Percentiles rank a stretch among this genome's conserved stretches.
Conservation (phyloP, 2,797 vertebrate genomes). For the Pogoniulus pusillus region DNA sequence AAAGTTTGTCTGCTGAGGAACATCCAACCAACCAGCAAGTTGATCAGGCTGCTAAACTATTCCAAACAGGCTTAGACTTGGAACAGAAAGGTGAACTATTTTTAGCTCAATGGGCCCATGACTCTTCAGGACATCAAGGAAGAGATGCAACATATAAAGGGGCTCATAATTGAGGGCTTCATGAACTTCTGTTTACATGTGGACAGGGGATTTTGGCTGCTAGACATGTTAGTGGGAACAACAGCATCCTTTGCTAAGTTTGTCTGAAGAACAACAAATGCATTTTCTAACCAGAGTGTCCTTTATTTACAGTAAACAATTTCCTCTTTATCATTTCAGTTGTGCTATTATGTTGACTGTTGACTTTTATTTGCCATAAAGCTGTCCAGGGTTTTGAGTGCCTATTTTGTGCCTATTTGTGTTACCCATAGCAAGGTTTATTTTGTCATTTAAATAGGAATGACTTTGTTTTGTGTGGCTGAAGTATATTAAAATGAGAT, state of each 20-base stretch:
- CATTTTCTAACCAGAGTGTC: background rate
- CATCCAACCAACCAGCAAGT: too few species aligned
- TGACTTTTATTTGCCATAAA: background rate
- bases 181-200: background rate
- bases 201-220: background rate
- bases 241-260: background rate
- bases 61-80: too few species aligned
- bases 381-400: background rate
- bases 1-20: too few species aligned
- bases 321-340: background rate
- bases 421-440: background rate
- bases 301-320: background rate
- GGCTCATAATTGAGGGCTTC: too few species aligned
- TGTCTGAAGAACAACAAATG: background rate
- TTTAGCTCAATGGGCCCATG: too few species aligned
- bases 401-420: background rate
- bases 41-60: too few species aligned
- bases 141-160: too few species aligned
- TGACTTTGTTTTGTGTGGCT: background rate
- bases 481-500: background rate
- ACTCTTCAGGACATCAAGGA: too few species aligned
- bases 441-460: background rate
- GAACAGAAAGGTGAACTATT: too few species aligned
- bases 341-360: background rate
- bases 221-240: background rate